Base-by-base conservation (phyloP, 2,797 vertebrate species). In the Ctenopoma multispine region DNA sequence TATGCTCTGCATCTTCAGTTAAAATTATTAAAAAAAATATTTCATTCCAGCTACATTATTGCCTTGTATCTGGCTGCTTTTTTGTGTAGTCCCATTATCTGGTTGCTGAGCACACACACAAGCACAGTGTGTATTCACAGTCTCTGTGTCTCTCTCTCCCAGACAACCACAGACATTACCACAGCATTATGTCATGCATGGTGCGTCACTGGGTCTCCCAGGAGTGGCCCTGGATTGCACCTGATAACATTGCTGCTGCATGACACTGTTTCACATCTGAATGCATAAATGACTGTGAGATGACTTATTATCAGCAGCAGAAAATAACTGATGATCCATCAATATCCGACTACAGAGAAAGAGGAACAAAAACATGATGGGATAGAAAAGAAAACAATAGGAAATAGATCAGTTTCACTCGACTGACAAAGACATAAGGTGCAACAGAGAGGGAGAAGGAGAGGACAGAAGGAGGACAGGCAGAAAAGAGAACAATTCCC, bases 181-280 rank as follows among this genome's bases (percentile, higher is more conserved):
- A 77, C 83, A 85, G 77, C 69, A 72, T 91, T 89, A 89, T 89
- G 86, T 89, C 89, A 90, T 77, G 69, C 69, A 18, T 78, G 62
- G 75, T 89, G 82, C 87, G 84, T 91, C 89, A 91, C 72, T 46
- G 88, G 90, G 86, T 90, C 87, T 90, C 90, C 90, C 90, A 77
- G 85, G 84, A 90, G 83, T 63, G 81, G 75, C 86, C 82, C 79
- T 68, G 78, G 72, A 87, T 83, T 82, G 77, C 85, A 89, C 77
- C 84, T 83, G 86, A 89, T 89, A 84, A 84, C 65, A 79, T 63
- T 48, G 48, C 72, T 57, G 71, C 75, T 78, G 69, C 74, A 76
- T 87, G 64, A 69, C 70, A 69, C 75, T 34, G 66, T 66, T 78
- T 76, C 71, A 79, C 63, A 72, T 68, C 29, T 60, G 49, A 55